phyloP scores from a whole-genome alignment of 2,113 vertebrate species.

The Butorides virescens region DNA sequence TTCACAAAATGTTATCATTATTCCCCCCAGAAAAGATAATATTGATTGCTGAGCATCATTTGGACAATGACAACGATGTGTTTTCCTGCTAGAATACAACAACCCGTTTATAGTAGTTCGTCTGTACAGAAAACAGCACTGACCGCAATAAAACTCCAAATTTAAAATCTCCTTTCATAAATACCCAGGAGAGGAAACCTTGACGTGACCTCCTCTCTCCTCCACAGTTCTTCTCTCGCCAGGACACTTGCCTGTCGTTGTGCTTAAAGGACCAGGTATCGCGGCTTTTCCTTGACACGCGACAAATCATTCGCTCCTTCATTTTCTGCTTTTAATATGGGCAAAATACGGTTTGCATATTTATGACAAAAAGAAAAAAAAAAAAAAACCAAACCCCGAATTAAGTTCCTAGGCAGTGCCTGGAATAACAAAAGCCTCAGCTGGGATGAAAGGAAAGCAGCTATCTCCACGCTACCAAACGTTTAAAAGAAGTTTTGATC shows the following conservation, averaged over 20 bases:
- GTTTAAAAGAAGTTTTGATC: neutral
- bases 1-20: conserved; percentile 2
- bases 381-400: neutral
- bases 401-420: neutral
- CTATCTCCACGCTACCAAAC: neutral
- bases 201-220: neutral
- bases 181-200: neutral
- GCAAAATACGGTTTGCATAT: neutral
- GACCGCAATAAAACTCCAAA: neutral
- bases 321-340: neutral
- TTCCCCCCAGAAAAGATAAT: neutral
- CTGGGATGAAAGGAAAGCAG: neutral
- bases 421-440: conserved; percentile 14
- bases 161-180: neutral
- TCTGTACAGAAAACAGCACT: neutral
- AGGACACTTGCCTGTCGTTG: neutral
- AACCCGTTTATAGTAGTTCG: neutral
- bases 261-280: neutral
- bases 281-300: neutral
- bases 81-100: neutral
- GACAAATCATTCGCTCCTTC: neutral
- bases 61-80: neutral
- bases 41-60: conserved; percentile 24
- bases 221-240: neutral
- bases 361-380: neutral